Evolutionary conservation across 2,797 vertebrate species (phyloP).

Genomic region (Prionace glauca): DNA sequence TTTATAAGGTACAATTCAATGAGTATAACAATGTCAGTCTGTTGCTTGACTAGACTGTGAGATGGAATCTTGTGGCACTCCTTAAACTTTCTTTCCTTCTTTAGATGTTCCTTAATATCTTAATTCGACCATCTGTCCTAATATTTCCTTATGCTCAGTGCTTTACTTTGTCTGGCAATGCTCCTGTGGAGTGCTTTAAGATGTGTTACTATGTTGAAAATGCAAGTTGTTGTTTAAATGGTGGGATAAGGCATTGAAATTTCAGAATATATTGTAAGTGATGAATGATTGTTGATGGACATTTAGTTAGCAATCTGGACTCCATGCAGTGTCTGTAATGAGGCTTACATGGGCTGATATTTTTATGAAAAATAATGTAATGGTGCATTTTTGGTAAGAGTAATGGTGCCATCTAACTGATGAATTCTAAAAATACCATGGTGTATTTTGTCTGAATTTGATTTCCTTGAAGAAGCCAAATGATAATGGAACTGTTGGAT

Average conservation of each 20-base stretch:
- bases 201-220: not conserved
- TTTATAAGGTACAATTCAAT: not conserved
- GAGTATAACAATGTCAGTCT: not conserved
- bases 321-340: constrained; percentile 27
- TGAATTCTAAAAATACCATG: not conserved
- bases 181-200: not conserved
- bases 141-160: not conserved
- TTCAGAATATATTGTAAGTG: not conserved
- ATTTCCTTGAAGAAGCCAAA: constrained; percentile 19
- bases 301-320: constrained; percentile 6
- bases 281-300: not conserved
- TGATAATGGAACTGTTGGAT: constrained; percentile 16
- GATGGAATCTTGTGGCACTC: not conserved
- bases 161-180: not conserved
- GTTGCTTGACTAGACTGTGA: not conserved
- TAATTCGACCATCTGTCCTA: not conserved
- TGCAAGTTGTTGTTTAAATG: not conserved
- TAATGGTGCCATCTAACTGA: constrained; percentile 1
- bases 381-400: not conserved
- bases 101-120: not conserved
- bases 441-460: not conserved
- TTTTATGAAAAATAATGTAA: not conserved
- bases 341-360: not conserved
- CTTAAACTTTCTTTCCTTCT: not conserved
- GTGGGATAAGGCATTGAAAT: not conserved